These are phyloP conservation scores for Stegophylla sp. DNA, from an alignment of 2,888 invertebrate species.

Conservation along the genomic window DNA sequence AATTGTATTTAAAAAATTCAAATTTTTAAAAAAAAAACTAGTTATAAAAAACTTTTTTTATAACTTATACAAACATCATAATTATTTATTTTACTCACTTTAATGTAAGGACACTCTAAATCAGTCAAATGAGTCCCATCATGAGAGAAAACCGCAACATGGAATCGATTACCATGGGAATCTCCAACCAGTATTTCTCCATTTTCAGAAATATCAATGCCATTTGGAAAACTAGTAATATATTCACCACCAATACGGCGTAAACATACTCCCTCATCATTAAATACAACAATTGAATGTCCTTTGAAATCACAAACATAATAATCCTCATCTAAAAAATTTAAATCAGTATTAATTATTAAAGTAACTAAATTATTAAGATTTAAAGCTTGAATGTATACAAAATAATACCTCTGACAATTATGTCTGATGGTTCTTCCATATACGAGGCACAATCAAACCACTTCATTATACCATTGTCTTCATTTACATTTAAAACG, in stretches of 20 bases:
- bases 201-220: constrained; percentile 95
- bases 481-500: constrained; percentile 80
- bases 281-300: constrained; percentile 95
- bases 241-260: constrained; percentile 94
- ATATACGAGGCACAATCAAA: constrained; percentile 98
- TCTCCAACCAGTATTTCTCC: constrained; percentile 96
- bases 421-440: constrained; percentile 97
- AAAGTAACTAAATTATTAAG: neutral
- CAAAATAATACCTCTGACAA: constrained; percentile 81
- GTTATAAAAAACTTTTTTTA: too few relatives aligned
- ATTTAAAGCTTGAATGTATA: neutral
- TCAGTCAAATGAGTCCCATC: constrained; percentile 87
- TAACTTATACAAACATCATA: too few relatives aligned
- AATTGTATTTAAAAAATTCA: too few relatives aligned
- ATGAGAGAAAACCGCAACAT: constrained; percentile 92
- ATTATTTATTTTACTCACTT: constrained; percentile 71
- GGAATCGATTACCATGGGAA: constrained; percentile 96
- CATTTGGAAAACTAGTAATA: constrained; percentile 96
- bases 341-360: constrained; percentile 51
- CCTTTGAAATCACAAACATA: constrained; percentile 98
- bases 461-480: constrained; percentile 91
- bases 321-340: constrained; percentile 79
- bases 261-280: constrained; percentile 88
- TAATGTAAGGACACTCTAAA: constrained; percentile 96
- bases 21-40: too few relatives aligned